These are phyloP conservation scores for Lasiurus borealis DNA, from an alignment of 2,113 vertebrate genomes.

Conservation along the genomic window DNA sequence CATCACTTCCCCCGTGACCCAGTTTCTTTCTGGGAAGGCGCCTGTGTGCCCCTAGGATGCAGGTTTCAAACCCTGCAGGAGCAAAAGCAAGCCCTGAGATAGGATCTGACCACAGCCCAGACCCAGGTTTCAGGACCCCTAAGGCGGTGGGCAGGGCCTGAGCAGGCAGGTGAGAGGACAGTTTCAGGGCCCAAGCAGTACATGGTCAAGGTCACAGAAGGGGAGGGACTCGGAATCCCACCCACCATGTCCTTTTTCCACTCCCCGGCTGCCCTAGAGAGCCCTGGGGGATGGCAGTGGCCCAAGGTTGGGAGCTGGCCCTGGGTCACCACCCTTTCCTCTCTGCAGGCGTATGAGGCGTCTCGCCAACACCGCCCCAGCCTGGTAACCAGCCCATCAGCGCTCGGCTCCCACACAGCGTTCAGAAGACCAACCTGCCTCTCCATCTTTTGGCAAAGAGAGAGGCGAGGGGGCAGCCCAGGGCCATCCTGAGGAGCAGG, in stretches of 20 bases:
- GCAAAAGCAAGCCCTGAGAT: conserved; percentile 14
- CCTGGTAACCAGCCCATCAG: conserved; percentile 90
- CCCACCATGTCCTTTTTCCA: neutral
- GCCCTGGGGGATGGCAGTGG: neutral
- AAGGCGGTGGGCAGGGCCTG: neutral
- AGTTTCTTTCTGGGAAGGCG: neutral
- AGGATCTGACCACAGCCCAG: neutral
- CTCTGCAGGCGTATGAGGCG: conserved; percentile 95
- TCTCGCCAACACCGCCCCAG: conserved; percentile 98
- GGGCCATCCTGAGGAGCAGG: neutral
- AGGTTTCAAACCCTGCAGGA: conserved; percentile 49
- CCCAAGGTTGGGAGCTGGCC: neutral
- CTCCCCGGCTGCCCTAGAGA: neutral
- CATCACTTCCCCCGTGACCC: neutral
- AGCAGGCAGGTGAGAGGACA: neutral
- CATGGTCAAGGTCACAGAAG: neutral
- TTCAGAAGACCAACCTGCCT: conserved; percentile 57
- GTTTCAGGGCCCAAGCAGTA: no score
- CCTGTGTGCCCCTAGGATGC: conserved; percentile 43
- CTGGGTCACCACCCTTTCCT: neutral
- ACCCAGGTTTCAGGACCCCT: neutral
- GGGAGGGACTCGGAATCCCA: neutral
- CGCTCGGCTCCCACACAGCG: conserved; percentile 33
- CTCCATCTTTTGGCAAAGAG: conserved; percentile 26
- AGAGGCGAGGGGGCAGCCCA: neutral